Conservation (phyloP, 2,888 invertebrate species). For the Conchocele bisecta region DNA sequence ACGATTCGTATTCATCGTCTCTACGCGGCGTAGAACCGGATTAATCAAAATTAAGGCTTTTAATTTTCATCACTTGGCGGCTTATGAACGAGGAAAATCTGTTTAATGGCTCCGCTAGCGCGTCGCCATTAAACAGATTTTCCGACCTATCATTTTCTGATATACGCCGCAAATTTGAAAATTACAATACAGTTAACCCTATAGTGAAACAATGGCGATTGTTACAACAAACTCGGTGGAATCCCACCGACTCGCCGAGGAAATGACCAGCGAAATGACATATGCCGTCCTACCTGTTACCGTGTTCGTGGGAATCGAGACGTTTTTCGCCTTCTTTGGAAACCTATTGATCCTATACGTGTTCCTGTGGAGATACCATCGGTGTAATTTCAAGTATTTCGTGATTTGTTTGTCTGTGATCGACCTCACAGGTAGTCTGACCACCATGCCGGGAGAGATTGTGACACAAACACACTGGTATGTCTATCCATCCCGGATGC, state of each 20-base stretch:
- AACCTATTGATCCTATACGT: constrained; percentile 16
- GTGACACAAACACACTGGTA: constrained; percentile 34
- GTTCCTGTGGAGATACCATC: constrained; percentile 13
- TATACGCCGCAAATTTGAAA: too few species aligned
- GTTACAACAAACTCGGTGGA: too few species aligned
- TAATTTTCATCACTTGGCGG: too few species aligned
- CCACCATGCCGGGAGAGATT: constrained; percentile 42
- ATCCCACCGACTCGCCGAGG: constrained; percentile 7
- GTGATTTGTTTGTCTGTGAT: constrained; percentile 22
- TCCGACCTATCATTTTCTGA: too few species aligned
- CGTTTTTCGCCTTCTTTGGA: constrained; percentile 24
- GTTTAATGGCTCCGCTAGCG: too few species aligned
- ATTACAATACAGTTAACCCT: too few species aligned
- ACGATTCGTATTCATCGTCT: too few species aligned
- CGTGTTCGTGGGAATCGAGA: constrained; percentile 23
- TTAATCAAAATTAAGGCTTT: too few species aligned
- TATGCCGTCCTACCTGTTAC: constrained; percentile 18
- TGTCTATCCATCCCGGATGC: constrained; percentile 4
- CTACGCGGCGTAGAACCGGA: too few species aligned
- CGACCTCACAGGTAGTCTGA: constrained; percentile 20
- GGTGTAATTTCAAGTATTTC: constrained; percentile 33
- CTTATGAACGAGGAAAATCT: too few species aligned
- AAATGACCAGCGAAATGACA: constrained; percentile 21
- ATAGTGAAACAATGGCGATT: too few species aligned
- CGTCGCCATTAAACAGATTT: too few species aligned